Base-by-base conservation (phyloP, 2,113 vertebrate species). In the Trichechus manatus region DNA sequence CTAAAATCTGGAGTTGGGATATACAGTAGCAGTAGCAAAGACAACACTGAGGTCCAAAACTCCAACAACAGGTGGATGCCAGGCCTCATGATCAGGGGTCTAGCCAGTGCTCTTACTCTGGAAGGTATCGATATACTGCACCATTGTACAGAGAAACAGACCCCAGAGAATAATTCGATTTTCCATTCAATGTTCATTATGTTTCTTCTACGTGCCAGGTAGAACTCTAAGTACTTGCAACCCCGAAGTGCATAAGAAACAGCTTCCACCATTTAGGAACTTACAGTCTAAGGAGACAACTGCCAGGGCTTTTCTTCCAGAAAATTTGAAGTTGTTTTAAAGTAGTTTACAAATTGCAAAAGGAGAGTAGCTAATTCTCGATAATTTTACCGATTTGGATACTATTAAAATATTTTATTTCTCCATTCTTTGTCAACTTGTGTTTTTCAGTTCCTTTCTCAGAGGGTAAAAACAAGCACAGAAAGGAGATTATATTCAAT, bases 151-250 rank as follows among this genome's bases (percentile, higher is more conserved):
- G 39, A 85, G n/a, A 44, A 19, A 6, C 82, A 63, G 50, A 42
- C 59, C n/a, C 31, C 6, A 0, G n/a, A 9, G 9, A 8, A 1
- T 0, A 3, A 9, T 36, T 27, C 14, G 82, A 42, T 17, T 1
- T 15, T 7, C 7, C 15, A 11, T 9, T 44, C 1, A 0, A 29
- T 4, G 15, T 11, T 13, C 17, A 1, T 59, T 56, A 11, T 0
- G 0, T 9, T 31, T 9, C 61, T 77, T 19, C 29, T 0, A 13
- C 8, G 25, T 17, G 31, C 72, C 44, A 3, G 3, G 64, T 13
- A 31, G 25, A 63, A 42, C 7, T 4, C 25, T 0, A 85, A 4
- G 15, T 19, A 10, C 25, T 4, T 19, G 25, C 1, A 36, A 20
- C 0, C 27, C 31, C 29, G 22, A 63, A 44, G 29, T 11, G 15